Conservation (phyloP, 2,797 vertebrate species). For the Anolis apletophallus region DNA sequence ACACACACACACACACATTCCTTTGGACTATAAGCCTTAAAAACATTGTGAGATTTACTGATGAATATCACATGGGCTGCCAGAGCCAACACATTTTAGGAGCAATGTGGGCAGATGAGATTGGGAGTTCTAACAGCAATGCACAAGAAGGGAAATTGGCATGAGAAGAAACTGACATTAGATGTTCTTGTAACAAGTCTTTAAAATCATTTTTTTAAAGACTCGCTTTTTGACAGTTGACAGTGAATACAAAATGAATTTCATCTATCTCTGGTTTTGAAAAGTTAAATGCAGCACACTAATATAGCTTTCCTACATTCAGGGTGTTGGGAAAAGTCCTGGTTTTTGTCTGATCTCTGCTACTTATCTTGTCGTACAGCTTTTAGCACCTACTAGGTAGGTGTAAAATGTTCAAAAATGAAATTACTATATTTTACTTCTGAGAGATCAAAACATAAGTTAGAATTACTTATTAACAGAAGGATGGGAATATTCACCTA, state of each 20-base stretch:
- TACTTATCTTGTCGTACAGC: background rate
- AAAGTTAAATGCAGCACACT: background rate
- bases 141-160: background rate
- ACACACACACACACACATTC: too few species aligned
- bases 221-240: background rate
- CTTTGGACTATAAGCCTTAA: background rate
- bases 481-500: background rate
- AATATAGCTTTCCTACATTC: background rate
- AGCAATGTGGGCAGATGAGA: background rate
- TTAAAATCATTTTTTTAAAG: background rate
- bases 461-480: background rate
- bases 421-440: conserved; percentile 21
- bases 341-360: background rate
- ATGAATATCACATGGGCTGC: background rate
- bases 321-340: background rate
- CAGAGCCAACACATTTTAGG: background rate
- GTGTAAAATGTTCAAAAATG: conserved; percentile 33
- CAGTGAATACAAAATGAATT: background rate
- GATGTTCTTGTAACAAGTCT: background rate
- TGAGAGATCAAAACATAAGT: background rate
- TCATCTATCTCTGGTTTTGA: background rate
- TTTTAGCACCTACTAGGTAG: conserved; percentile 31
- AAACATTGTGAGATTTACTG: background rate
- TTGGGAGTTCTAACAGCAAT: background rate
- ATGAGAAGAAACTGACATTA: background rate